A percentile compares a stretch with the other conserved stretches of the same genome.
phyloP scores from a whole-genome alignment of 2,797 vertebrate genomes.

The Rhadinocentrus ornatus region DNA sequence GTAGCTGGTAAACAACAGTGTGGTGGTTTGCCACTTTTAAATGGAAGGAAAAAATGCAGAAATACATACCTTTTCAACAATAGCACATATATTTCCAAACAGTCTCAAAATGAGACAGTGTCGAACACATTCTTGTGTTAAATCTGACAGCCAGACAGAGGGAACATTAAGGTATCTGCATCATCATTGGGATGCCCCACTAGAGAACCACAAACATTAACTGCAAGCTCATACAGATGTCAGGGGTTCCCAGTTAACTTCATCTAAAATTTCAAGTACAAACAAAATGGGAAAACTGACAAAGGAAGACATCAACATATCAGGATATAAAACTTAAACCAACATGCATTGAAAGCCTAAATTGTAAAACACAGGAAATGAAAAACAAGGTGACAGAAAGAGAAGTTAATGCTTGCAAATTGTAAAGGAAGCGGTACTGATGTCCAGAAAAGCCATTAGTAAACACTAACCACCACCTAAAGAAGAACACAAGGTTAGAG shows the following conservation, averaged over 20 bases:
- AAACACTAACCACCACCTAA: no score
- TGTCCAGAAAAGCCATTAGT: no score
- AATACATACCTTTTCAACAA: background rate
- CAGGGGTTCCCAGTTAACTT: no score
- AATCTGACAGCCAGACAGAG: background rate
- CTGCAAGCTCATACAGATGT: background rate
- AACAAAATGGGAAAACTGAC: no score
- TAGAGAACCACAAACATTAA: background rate
- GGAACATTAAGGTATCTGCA: background rate
- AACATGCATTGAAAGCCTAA: background rate
- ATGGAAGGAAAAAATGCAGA: background rate
- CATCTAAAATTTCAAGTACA: no score
- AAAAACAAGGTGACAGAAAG: background rate
- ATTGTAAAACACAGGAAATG: background rate
- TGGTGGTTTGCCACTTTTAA: background rate
- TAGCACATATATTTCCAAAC: no score
- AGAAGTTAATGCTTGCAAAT: background rate
- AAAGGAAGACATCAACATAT: no score
- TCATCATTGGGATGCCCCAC: background rate
- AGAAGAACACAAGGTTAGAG: no score
- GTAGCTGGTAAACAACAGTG: background rate
- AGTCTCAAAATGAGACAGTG: background rate
- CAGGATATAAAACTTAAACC: no score
- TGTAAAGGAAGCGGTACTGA: no score
- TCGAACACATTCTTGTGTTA: background rate